Evolutionary conservation across 2,888 invertebrate species (phyloP).

Genomic region (Zaprionus lineosus): DNA sequence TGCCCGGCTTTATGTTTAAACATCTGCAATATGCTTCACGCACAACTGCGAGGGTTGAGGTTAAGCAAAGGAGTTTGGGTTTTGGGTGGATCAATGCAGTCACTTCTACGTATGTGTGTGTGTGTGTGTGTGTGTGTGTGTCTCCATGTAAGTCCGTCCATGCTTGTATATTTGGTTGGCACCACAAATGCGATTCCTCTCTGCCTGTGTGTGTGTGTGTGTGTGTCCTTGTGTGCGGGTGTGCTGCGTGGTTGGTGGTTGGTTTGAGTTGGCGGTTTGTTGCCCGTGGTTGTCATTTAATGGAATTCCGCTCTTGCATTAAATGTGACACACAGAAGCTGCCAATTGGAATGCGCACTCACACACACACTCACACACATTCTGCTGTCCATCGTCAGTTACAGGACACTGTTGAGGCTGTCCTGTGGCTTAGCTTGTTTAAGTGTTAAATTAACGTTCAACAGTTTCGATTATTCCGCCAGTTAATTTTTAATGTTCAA

Average conservation of each 20-base stretch:
- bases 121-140: background rate
- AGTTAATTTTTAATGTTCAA: conserved; percentile 68
- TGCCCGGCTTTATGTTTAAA: conserved; percentile 53
- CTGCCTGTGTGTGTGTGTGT: conserved; percentile 27
- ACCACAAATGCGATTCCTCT: conserved; percentile 78
- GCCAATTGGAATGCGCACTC: conserved; percentile 50
- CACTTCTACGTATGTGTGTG: conserved; percentile 8
- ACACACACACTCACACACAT: conserved; percentile 20
- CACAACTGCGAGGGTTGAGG: conserved; percentile 4
- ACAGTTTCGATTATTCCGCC: conserved; percentile 70
- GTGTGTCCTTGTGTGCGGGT: conserved; percentile 24
- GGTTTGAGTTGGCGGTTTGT: conserved; percentile 64
- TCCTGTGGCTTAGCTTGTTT: conserved; percentile 74
- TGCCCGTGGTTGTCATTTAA: conserved; percentile 78
- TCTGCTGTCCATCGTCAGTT: conserved; percentile 40
- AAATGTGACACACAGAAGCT: conserved; percentile 78
- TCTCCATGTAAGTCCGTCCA: conserved; percentile 4
- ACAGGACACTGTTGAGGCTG: conserved; percentile 51
- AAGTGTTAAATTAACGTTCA: conserved; percentile 79
- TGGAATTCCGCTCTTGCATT: conserved; percentile 77
- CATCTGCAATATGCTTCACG: conserved; percentile 72
- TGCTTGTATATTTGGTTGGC: conserved; percentile 68
- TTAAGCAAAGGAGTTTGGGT: conserved; percentile 15
- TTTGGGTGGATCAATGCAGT: conserved; percentile 54
- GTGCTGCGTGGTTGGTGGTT: conserved; percentile 26